phyloP scores from a whole-genome alignment of 2,113 vertebrate species.

The Cryptomyrus ogoouensis region DNA sequence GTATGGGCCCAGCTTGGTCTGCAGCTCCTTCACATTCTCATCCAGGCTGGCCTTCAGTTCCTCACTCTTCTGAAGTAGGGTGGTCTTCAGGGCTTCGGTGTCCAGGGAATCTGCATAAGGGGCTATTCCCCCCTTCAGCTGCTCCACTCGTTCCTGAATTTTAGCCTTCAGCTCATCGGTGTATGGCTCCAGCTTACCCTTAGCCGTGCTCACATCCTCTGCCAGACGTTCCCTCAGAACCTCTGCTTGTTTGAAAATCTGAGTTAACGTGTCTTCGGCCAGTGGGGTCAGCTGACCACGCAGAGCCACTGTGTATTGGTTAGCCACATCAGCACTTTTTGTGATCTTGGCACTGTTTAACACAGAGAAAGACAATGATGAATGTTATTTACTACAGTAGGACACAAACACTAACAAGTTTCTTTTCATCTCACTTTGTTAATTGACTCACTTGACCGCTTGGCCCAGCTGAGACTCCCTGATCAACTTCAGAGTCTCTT shows the following conservation, averaged over 20 bases:
- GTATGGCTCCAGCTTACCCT: slow-evolving; percentile 52
- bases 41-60: slow-evolving; percentile 49
- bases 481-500: slow-evolving; percentile 60
- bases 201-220: slow-evolving; percentile 46
- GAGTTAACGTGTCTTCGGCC: slow-evolving; percentile 46
- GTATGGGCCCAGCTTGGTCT: slow-evolving; percentile 49
- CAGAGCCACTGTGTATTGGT: slow-evolving; percentile 46
- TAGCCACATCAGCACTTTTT: slow-evolving; percentile 42
- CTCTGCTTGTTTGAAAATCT: slow-evolving; percentile 48
- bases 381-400: not conserved
- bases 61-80: slow-evolving; percentile 46
- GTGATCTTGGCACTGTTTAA: slow-evolving; percentile 41
- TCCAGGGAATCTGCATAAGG: slow-evolving; percentile 41
- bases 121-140: slow-evolving; percentile 53
- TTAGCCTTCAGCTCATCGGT: slow-evolving; percentile 61
- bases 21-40: slow-evolving; percentile 47
- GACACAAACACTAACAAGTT: not conserved
- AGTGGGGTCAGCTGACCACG: slow-evolving; percentile 44
- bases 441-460: slow-evolving; percentile 53
- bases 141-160: slow-evolving; percentile 67
- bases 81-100: slow-evolving; percentile 44
- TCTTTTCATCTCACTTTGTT: slow-evolving; percentile 47
- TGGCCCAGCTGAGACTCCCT: slow-evolving; percentile 54
- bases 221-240: slow-evolving; percentile 50
- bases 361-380: not conserved